Evolutionary conservation across 2,888 invertebrate species (phyloP).

Genomic region (Xiphydria camelus): DNA sequence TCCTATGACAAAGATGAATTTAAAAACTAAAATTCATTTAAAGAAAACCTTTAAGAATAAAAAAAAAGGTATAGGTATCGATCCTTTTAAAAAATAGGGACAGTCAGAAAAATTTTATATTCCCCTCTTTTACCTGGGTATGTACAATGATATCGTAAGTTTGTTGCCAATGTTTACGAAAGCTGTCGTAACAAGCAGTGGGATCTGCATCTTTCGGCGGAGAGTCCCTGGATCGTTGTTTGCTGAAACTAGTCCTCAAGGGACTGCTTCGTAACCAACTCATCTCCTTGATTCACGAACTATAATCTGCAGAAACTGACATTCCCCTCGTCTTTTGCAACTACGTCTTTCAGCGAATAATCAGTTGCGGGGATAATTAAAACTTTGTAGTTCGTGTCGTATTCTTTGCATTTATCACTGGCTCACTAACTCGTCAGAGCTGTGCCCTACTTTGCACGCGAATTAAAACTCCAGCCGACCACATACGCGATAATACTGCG

Average conservation of each 20-base stretch:
- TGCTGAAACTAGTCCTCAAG: slow-evolving; percentile 62
- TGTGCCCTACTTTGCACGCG: slow-evolving; percentile 22
- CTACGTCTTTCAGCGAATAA: background rate
- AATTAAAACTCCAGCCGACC: slow-evolving; percentile 11
- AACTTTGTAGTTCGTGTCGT: background rate
- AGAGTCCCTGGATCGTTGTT: slow-evolving; percentile 68
- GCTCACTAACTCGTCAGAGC: slow-evolving; percentile 14
- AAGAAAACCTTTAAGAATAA: slow-evolving; percentile 12
- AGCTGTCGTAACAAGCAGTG: slow-evolving; percentile 89
- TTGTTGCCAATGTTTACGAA: slow-evolving; percentile 94
- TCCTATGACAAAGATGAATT: slow-evolving; percentile 13
- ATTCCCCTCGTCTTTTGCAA: background rate
- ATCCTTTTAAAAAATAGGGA: slow-evolving; percentile 19
- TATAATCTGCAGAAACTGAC: background rate
- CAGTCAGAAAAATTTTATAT: slow-evolving; percentile 23
- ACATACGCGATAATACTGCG: slow-evolving; percentile 20
- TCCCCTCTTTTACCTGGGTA: slow-evolving; percentile 71
- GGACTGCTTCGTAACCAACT: slow-evolving; percentile 73
- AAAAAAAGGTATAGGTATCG: slow-evolving; percentile 3
- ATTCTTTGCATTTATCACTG: slow-evolving; percentile 6
- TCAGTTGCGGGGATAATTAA: background rate
- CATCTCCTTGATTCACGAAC: slow-evolving; percentile 57
- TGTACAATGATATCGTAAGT: slow-evolving; percentile 80
- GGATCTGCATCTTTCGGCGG: slow-evolving; percentile 77
- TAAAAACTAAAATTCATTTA: slow-evolving; percentile 16